Evolutionary conservation across 1,140 invertebrate species (phyloP).

Genomic region (Ericerus pela): DNA sequence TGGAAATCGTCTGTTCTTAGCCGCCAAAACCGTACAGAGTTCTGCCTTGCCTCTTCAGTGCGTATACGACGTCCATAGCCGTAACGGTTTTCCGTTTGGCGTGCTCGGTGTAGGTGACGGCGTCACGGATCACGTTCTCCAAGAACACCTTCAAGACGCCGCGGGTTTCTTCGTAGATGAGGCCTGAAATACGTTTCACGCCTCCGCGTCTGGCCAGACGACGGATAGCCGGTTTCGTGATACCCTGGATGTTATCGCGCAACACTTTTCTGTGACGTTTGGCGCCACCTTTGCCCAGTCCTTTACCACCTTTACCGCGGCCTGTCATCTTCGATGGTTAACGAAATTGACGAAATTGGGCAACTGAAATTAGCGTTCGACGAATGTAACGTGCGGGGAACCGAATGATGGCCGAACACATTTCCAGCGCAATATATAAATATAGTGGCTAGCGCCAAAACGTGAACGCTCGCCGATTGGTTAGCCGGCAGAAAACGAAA

Average conservation of each 20-base stretch:
- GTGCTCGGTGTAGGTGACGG: constrained; percentile 70
- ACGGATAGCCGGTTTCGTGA: constrained; percentile 45
- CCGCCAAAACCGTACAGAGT: constrained; percentile 49
- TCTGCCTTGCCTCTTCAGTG: constrained; percentile 64
- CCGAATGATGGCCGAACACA: no score
- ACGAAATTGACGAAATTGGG: not conserved
- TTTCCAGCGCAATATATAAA: no score
- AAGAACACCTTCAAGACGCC: constrained; percentile 61
- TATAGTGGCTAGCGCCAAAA: no score
- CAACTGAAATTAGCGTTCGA: no score
- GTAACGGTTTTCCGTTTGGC: constrained; percentile 71
- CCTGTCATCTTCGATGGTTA: not conserved
- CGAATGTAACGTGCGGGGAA: no score
- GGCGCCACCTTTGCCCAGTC: constrained; percentile 49
- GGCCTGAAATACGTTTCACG: constrained; percentile 48
- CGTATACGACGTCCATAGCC: constrained; percentile 77
- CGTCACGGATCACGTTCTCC: constrained; percentile 66
- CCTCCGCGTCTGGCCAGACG: constrained; percentile 52
- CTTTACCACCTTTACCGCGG: constrained; percentile 41
- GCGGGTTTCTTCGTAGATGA: constrained; percentile 42
- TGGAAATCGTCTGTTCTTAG: constrained; percentile 39
- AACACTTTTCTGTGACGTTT: constrained; percentile 51
- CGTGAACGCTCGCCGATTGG: no score
- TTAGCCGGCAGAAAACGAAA: no score
- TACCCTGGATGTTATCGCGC: constrained; percentile 60